Percentiles rank a stretch among this genome's conserved stretches.
phyloP scores from a whole-genome alignment of 2,797 vertebrate genomes.

The Neosilurus mollespiculum region DNA sequence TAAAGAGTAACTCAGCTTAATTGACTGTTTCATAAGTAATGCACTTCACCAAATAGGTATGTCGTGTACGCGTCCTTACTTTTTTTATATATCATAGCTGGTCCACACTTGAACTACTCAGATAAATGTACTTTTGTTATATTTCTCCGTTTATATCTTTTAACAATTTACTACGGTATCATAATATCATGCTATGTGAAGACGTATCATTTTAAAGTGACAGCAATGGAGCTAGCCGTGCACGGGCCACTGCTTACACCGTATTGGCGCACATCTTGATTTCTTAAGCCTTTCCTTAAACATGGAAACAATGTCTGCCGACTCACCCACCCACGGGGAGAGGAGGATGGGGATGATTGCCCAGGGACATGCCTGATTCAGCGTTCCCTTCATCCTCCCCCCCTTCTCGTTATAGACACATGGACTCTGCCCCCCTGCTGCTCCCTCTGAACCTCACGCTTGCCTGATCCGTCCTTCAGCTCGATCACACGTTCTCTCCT shows the following conservation, averaged over 20 bases:
- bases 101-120: not conserved
- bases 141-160: not conserved
- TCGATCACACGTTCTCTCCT: conserved; percentile 52
- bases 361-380: conserved; percentile 55
- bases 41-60: conserved; percentile 32
- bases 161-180: not conserved
- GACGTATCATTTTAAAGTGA: not conserved
- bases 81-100: not conserved
- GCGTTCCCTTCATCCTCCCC: conserved; percentile 42
- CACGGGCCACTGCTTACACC: not conserved
- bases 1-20: conserved; percentile 49
- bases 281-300: conserved; percentile 6
- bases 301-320: conserved; percentile 33
- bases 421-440: conserved; percentile 54
- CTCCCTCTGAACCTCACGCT: conserved; percentile 54
- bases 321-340: conserved; percentile 41
- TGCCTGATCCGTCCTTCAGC: conserved; percentile 51
- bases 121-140: not conserved
- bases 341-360: conserved; percentile 53
- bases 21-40: conserved; percentile 39
- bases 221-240: not conserved
- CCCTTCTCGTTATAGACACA: not conserved
- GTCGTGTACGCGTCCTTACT: not conserved
- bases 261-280: not conserved
- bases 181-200: not conserved